phyloP scores from a whole-genome alignment of 2,888 invertebrate species.

The Pristionchus exspectatus region DNA sequence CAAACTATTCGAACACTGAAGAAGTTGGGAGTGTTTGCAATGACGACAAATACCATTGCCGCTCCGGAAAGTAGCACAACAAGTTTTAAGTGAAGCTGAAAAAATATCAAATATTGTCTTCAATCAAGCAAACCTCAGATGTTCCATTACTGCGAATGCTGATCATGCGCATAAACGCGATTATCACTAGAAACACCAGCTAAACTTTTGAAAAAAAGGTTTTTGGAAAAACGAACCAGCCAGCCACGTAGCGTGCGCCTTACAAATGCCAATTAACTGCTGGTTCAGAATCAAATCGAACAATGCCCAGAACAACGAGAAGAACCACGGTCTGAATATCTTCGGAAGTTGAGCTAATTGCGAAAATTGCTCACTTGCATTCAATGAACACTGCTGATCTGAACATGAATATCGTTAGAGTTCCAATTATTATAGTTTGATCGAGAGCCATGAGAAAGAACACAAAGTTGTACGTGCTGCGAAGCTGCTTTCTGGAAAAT shows the following conservation, averaged over 20 bases:
- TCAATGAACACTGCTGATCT: background rate
- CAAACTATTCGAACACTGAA: background rate
- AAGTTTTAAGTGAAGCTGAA: background rate
- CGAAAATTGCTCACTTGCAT: background rate
- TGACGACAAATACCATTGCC: background rate
- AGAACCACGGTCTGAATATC: background rate
- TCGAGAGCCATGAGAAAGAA: background rate
- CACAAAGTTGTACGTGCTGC: background rate
- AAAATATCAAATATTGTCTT: too few relatives aligned
- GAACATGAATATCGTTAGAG: background rate
- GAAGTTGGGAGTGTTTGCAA: background rate
- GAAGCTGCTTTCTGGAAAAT: background rate
- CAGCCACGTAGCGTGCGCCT: background rate
- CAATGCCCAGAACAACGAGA: background rate
- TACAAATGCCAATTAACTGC: background rate
- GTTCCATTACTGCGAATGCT: background rate
- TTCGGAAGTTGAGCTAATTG: too few relatives aligned
- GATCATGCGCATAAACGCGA: background rate
- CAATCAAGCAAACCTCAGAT: background rate
- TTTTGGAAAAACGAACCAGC: background rate
- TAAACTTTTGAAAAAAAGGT: too few relatives aligned
- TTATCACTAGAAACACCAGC: constrained; percentile 2
- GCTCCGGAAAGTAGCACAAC: background rate
- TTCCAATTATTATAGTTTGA: background rate
- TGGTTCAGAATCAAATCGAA: background rate